Percentiles rank a stretch among this genome's conserved stretches.
phyloP scores from a whole-genome alignment of 2,888 invertebrate genomes.

The Nephrocerus scutellatus region DNA sequence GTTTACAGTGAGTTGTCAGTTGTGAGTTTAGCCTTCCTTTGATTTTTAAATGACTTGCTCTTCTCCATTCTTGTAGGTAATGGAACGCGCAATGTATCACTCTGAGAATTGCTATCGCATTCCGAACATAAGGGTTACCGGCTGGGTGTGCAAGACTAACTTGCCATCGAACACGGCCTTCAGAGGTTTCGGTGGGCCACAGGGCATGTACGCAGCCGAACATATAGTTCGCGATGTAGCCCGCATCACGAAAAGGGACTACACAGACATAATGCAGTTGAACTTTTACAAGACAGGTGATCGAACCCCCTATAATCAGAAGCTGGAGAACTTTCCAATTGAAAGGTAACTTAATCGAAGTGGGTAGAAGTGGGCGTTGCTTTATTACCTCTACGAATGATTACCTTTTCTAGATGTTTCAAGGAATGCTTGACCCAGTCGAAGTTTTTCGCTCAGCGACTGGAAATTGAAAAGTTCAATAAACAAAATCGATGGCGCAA shows the following conservation, averaged over 20 bases:
- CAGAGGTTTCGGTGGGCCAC: slow-evolving; percentile 86
- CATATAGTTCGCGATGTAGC: slow-evolving; percentile 72
- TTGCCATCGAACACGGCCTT: slow-evolving; percentile 89
- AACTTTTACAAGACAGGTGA: slow-evolving; percentile 79
- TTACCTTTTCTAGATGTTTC: slow-evolving; percentile 59
- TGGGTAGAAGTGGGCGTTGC: not conserved
- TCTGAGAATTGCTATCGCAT: slow-evolving; percentile 78
- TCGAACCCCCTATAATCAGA: slow-evolving; percentile 69
- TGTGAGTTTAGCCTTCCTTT: not conserved
- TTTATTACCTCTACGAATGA: not conserved
- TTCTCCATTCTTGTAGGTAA: slow-evolving; percentile 53
- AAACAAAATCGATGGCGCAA: slow-evolving; percentile 78
- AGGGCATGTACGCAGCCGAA: slow-evolving; percentile 83
- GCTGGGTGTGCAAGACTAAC: slow-evolving; percentile 79
- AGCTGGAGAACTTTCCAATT: slow-evolving; percentile 64
- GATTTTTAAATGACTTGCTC: not conserved
- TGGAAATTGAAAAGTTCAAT: slow-evolving; percentile 62
- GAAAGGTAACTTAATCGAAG: slow-evolving; percentile 43
- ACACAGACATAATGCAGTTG: slow-evolving; percentile 57
- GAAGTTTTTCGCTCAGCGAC: slow-evolving; percentile 55
- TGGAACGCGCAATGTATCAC: slow-evolving; percentile 78
- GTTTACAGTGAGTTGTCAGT: slow-evolving; percentile 53
- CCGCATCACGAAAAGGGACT: slow-evolving; percentile 57
- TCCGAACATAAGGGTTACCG: slow-evolving; percentile 63
- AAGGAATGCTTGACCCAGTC: slow-evolving; percentile 65